Conservation (phyloP, 2,113 vertebrate genomes). For the Hipposideros armiger region DNA sequence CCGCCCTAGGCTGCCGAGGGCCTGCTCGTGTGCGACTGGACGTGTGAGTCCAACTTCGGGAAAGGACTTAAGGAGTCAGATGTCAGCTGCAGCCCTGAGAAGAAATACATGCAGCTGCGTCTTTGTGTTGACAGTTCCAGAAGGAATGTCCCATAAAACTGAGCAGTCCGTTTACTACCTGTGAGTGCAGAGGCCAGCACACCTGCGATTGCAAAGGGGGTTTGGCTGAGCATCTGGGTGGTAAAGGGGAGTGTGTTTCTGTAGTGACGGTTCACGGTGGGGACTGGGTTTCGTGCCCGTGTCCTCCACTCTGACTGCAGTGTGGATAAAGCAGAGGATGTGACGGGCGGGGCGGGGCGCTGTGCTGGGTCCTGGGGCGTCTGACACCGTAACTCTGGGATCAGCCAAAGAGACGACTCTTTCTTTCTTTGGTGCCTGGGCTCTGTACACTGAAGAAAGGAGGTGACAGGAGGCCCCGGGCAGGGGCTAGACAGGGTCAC, state of each 20-base stretch:
- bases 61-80: neutral
- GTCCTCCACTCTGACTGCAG: too few relatives aligned
- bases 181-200: rapidly evolving
- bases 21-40: neutral
- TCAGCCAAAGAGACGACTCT: too few relatives aligned
- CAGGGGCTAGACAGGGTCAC: neutral
- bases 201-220: neutral
- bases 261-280: rapidly evolving
- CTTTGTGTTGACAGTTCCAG: neutral
- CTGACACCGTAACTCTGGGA: neutral
- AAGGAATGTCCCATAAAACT: neutral
- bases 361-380: neutral
- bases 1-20: neutral
- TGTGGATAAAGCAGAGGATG: neutral
- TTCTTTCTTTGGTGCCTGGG: neutral
- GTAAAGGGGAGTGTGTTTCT: neutral
- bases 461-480: neutral
- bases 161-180: neutral
- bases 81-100: neutral
- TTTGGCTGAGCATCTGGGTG: neutral
- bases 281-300: rapidly evolving
- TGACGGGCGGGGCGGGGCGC: neutral
- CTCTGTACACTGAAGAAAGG: neutral
- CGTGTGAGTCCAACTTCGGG: neutral
- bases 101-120: neutral